phyloP scores from a whole-genome alignment of 2,113 vertebrate genomes.

The Oreochromis niloticus region DNA sequence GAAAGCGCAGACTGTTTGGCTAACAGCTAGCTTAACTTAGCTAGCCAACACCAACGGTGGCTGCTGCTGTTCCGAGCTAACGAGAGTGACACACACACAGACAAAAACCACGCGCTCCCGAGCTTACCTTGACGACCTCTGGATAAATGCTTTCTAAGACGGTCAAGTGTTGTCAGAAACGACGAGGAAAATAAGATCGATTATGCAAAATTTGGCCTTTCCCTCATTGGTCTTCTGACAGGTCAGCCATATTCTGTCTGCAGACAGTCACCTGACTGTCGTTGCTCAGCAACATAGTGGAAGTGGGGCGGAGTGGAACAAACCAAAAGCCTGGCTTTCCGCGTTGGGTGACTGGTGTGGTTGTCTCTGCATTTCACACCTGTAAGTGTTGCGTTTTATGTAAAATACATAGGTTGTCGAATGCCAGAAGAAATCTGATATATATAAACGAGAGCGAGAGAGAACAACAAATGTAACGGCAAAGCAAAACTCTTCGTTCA shows the following conservation, averaged over 20 bases:
- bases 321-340: background rate
- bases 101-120: background rate
- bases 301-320: conserved; percentile 45
- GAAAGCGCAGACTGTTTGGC: conserved; percentile 30
- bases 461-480: background rate
- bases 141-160: background rate
- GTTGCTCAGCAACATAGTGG: conserved; percentile 61
- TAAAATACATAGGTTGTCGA: background rate
- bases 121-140: conserved; percentile 46
- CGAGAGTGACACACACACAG: background rate
- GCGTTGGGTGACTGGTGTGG: background rate
- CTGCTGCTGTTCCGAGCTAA: background rate
- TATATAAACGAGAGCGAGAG: background rate
- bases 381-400: background rate
- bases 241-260: conserved; percentile 75
- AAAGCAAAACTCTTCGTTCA: background rate
- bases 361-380: background rate
- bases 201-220: conserved; percentile 63
- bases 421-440: background rate
- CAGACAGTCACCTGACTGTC: conserved; percentile 74
- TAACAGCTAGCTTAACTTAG: conserved; percentile 50
- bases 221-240: conserved; percentile 72
- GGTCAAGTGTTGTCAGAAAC: background rate
- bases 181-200: conserved; percentile 46
- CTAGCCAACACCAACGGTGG: conserved; percentile 28